A percentile compares a stretch with the other conserved stretches of the same genome.
These are phyloP conservation scores for Lacanobia oleracea DNA, from an alignment of 2,888 invertebrate genomes.

Conservation along the genomic window DNA sequence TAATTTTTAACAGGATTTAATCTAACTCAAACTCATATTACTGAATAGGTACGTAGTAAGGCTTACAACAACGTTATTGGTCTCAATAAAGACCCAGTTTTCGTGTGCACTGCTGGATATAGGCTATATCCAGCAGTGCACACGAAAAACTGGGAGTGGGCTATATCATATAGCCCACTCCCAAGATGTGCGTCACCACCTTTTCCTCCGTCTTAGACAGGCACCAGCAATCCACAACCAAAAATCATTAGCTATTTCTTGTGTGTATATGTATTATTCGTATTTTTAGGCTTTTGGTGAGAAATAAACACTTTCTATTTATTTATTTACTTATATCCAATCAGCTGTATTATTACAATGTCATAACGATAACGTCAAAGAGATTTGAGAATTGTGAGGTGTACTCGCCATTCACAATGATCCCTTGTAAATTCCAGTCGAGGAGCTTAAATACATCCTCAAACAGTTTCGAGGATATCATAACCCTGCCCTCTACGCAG, in stretches of 20 bases:
- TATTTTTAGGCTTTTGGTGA: too few species aligned
- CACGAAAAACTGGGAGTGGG: too few species aligned
- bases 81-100: background rate
- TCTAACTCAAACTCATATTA: conserved; percentile 4
- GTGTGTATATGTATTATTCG: too few species aligned
- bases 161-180: background rate
- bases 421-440: background rate
- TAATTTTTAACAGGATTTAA: conserved; percentile 5
- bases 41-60: conserved; percentile 1
- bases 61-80: background rate
- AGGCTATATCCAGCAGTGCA: too few species aligned
- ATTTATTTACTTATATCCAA: too few species aligned
- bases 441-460: too few species aligned
- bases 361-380: background rate
- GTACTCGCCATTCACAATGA: background rate
- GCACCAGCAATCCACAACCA: too few species aligned
- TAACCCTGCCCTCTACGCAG: background rate
- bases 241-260: too few species aligned
- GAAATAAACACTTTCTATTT: too few species aligned
- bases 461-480: background rate
- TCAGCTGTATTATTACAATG: background rate
- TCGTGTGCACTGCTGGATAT: background rate
- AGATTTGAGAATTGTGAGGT: background rate
- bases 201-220: background rate
- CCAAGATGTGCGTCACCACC: background rate